Percentiles rank a stretch among this genome's conserved stretches.
phyloP scores from a whole-genome alignment of 2,113 vertebrate species.

The Microcebus murinus region DNA sequence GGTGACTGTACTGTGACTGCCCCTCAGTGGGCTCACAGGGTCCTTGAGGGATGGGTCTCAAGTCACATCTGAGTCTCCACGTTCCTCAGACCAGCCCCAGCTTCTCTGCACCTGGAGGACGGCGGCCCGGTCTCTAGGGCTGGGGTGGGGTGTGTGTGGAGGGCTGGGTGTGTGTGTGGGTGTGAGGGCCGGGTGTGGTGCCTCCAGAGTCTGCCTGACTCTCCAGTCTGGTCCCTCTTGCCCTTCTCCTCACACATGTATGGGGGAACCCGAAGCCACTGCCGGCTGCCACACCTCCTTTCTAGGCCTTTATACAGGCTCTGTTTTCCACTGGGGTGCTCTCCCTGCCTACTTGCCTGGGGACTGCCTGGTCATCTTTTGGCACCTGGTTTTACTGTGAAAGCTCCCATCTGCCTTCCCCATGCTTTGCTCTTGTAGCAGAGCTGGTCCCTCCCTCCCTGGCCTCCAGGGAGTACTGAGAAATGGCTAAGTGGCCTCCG shows the following conservation, averaged over 20 bases:
- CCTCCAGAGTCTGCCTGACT: neutral
- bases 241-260: neutral
- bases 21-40: rapidly evolving
- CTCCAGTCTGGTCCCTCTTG: neutral
- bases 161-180: neutral
- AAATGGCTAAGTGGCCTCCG: neutral
- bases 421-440: neutral
- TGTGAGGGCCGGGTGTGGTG: neutral
- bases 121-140: rapidly evolving
- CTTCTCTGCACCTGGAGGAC: neutral
- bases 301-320: neutral
- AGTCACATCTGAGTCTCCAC: neutral
- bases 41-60: neutral
- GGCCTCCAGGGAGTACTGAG: neutral
- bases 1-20: neutral
- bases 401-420: neutral
- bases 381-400: neutral
- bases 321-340: neutral
- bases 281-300: neutral
- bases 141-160: neutral
- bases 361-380: neutral
- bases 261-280: neutral
- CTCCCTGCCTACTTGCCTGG: neutral
- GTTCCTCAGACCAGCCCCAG: rapidly evolving
- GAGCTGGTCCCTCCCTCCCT: neutral